phyloP scores from a whole-genome alignment of 2,797 vertebrate genomes.

The Mionectes olivaceus region DNA sequence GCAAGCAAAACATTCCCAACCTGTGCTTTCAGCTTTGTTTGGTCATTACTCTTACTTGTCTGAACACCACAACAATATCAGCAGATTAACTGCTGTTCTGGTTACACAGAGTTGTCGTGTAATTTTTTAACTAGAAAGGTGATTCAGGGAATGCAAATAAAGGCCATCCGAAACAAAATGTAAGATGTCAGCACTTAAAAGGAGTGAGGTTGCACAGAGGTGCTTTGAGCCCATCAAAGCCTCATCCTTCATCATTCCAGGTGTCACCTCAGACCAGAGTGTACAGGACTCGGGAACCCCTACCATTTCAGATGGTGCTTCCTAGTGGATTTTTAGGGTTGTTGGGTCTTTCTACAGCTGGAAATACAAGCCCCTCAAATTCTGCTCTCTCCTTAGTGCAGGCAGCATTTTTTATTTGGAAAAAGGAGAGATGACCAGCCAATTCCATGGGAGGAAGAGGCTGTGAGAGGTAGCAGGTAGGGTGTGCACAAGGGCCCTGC shows the following conservation, averaged over 20 bases:
- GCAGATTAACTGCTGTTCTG: neutral
- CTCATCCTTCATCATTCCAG: neutral
- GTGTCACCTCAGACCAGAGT: neutral
- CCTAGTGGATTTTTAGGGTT: neutral
- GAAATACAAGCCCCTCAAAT: neutral
- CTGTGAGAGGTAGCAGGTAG: neutral
- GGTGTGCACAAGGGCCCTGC: neutral
- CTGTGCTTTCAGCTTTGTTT: neutral
- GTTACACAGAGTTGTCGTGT: neutral
- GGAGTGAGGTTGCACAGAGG: neutral
- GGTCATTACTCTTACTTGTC: neutral
- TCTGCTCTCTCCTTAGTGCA: neutral
- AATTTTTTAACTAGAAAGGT: constrained; percentile 25
- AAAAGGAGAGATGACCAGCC: neutral
- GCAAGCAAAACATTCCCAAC: neutral
- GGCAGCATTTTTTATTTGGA: neutral
- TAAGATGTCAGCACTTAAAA: neutral
- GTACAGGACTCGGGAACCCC: neutral
- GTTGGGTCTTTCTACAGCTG: neutral
- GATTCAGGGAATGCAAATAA: neutral
- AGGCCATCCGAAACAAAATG: neutral
- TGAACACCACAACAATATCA: neutral
- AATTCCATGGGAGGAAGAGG: neutral
- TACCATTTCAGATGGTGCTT: neutral
- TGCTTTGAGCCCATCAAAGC: neutral